Base-by-base conservation (phyloP, 2,888 invertebrate genomes). In the Acanthosoma haemorrhoidale region DNA sequence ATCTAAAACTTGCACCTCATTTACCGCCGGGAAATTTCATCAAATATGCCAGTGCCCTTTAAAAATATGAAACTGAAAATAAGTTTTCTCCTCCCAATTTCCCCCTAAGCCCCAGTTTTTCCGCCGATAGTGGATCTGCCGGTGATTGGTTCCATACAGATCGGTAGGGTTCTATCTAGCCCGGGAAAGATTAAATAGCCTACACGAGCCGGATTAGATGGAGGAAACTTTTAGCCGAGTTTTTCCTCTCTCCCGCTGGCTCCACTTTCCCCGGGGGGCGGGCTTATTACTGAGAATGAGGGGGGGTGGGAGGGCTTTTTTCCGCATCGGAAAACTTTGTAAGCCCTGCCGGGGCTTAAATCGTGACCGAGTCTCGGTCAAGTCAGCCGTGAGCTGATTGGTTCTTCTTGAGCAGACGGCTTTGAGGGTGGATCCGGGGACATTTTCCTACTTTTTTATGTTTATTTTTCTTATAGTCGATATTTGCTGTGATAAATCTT, bases 261-360 rank as follows among this genome's bases (percentile, higher is more conserved):
- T 32, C 51, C 51, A 51, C 51, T 51, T 51, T 51, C 51, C 51
- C 51, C 25, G 29, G 21, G 51, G 51, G n/a, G 51, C 25, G 25
- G 13, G 25, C 51, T 51, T 51, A 51, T 51, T 51, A 51, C 51
- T 51, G 25, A n/a, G 25, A 21, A 21, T 25, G 25, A 25, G 25
- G 6, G n/a, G 8, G 43, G 13, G 43, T 25, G 21, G 13, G 43
- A 21, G 21, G 51, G 25, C 51, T 51, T 51, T 51, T 51, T 51
- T 51, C 51, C 51, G 51, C 51, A 51, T 51, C 51, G 51, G 51
- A 51, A 51, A 51, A 51, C 51, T 51, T 51, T 51, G 51, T 51
- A 51, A 51, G 51, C 51, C 25, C 51, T n/a, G 51, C 1, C 51
- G 25, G n/a, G 51, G n/a, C 51, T 51, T 51, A 51, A 51, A 51